phyloP scores from a whole-genome alignment of 2,797 vertebrate species.

The Brachyrhaphis roseni region DNA sequence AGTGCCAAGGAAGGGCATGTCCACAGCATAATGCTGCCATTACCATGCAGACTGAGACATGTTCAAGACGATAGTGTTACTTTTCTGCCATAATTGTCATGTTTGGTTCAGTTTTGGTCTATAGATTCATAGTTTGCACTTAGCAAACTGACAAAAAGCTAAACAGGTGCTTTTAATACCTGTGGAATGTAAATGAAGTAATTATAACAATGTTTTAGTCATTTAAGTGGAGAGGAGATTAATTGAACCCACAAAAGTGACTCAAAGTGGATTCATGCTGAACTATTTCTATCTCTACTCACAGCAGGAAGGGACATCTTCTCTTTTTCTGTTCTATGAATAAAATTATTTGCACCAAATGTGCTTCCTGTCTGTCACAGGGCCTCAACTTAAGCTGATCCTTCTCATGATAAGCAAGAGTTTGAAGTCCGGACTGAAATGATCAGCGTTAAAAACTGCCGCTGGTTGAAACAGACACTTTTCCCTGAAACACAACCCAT shows the following conservation, averaged over 20 bases:
- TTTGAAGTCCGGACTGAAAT: background rate
- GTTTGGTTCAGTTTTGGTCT: background rate
- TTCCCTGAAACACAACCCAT: background rate
- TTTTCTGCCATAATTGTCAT: background rate
- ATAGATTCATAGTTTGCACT: no score
- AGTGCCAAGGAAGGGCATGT: background rate
- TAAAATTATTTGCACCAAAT: slow-evolving; percentile 68
- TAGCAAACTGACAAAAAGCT: background rate
- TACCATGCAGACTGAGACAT: background rate
- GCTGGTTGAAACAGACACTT: background rate
- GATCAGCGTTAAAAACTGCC: background rate
- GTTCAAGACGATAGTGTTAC: background rate
- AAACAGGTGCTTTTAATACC: background rate
- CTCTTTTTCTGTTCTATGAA: slow-evolving; percentile 55
- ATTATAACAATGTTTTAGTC: background rate
- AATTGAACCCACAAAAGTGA: background rate
- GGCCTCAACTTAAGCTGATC: slow-evolving; percentile 7
- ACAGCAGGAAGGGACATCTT: slow-evolving; percentile 5
- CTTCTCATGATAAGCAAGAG: background rate
- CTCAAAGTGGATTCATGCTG: slow-evolving; percentile 25
- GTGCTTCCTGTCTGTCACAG: slow-evolving; percentile 12
- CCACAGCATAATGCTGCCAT: background rate
- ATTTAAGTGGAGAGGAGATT: background rate
- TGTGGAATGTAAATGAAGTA: background rate
- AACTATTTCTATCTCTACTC: background rate